phyloP scores from a whole-genome alignment of 2,888 invertebrate genomes.

The Torymus auratus region DNA sequence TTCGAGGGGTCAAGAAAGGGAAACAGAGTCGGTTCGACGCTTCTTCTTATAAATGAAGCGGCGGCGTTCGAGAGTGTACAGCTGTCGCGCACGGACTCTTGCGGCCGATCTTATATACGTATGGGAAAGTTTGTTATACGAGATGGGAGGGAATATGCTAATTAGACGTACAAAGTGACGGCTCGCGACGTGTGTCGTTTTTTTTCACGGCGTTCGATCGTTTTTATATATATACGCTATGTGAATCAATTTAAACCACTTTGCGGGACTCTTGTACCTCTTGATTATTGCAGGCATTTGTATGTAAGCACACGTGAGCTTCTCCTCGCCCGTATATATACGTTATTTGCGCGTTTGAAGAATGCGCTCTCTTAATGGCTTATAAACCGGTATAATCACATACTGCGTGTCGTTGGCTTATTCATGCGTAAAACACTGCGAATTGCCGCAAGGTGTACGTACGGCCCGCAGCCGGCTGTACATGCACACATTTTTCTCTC shows the following conservation, averaged over 20 bases:
- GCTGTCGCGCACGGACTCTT: no score
- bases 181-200: neutral
- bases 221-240: no score
- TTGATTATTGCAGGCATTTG: conserved; percentile 1
- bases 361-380: conserved; percentile 22
- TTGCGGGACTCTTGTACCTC: neutral
- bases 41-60: neutral
- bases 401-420: neutral
- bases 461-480: no score
- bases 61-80: neutral
- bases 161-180: no score
- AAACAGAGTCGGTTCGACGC: no score
- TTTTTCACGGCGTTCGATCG: no score
- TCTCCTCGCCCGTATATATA: neutral
- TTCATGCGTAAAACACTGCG: conserved; percentile 22
- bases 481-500: neutral
- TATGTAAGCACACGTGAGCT: conserved; percentile 12
- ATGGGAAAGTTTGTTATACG: no score
- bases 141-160: no score
- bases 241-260: conserved; percentile 10
- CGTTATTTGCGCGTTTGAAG: conserved; percentile 29
- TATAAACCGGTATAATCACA: conserved; percentile 16
- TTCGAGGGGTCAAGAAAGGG: neutral
- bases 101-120: no score
- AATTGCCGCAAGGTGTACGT: no score